Evolutionary conservation across 1,140 invertebrate species (phyloP), one percentile per base, ranked within the genome.

Genomic region (Pemphigus obesinymphae): DNA sequence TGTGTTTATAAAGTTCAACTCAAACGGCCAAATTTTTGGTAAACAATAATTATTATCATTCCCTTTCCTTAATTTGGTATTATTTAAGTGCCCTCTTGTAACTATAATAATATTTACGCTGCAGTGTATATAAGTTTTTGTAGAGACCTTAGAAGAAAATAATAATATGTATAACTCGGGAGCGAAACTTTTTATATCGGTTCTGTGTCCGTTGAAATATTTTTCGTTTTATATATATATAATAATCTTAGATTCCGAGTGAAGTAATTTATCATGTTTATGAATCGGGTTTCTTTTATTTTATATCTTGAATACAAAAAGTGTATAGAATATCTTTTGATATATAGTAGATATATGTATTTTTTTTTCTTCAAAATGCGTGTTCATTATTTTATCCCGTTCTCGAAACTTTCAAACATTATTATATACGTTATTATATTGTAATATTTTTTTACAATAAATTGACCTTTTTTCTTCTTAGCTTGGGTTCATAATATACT

Each of bases 41-140:
- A n/a, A 66, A 10, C 13, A 68, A 40, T 68, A 68, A 68, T 68
- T 68, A 68, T 68, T n/a, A n/a, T n/a, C n/a, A n/a, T n/a, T n/a
- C n/a, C n/a, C n/a, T n/a, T n/a, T 68, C 40, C 34, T 68, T 40
- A 68, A 37, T 68, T 68, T 23, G 37, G n/a, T 40, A 68, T 68
- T 68, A 40, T 68, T 68, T 4, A 23, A 23, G n/a, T n/a, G 31
- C 34, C 1, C 31, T 37, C 4, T 40, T 5, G 37, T 10, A 10
- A 4, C 37, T 40, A 40, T 10, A 40, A 5, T 5, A 40, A 40
- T 40, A 40, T 40, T 5, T 40, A 40, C 37, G 37, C 37, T n/a
- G n/a, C n/a, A n/a, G 37, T 40, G 37, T 40, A 37, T 63, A 40
- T 34, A 40, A 37, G 34, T 40, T 66, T 20, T 31, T 68, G 6